These are phyloP conservation scores for Saturnia japonica DNA, from an alignment of 2,888 invertebrate species.

Conservation along the genomic window DNA sequence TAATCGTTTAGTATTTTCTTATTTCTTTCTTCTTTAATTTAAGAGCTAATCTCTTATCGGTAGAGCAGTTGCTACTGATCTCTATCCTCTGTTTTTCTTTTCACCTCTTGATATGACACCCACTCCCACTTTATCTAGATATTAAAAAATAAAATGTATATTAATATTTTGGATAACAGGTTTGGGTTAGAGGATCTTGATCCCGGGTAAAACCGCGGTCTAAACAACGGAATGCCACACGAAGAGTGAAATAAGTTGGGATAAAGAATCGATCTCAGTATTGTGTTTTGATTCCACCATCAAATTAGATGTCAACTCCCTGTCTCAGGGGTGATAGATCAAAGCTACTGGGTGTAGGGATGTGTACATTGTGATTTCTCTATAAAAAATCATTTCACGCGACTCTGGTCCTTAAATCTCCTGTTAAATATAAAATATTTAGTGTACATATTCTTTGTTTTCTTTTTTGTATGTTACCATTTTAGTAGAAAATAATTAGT, in stretches of 20 bases:
- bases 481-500: not conserved
- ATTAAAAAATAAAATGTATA: no score
- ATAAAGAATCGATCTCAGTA: slow-evolving; percentile 36
- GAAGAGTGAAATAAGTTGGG: slow-evolving; percentile 18
- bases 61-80: no score
- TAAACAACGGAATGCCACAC: not conserved
- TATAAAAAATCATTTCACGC: slow-evolving; percentile 13
- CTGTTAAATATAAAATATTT: not conserved
- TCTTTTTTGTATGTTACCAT: not conserved
- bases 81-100: no score
- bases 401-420: slow-evolving; percentile 7
- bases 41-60: no score
- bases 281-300: slow-evolving; percentile 55
- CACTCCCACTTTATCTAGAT: no score
- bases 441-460: not conserved
- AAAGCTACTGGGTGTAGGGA: slow-evolving; percentile 37
- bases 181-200: not conserved
- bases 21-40: not conserved
- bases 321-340: slow-evolving; percentile 55
- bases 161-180: not conserved
- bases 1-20: not conserved
- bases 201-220: not conserved
- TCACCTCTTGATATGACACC: no score
- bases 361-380: not conserved
- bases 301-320: slow-evolving; percentile 55